Conservation (phyloP, 1,140 invertebrate genomes). For the Limonius californicus region DNA sequence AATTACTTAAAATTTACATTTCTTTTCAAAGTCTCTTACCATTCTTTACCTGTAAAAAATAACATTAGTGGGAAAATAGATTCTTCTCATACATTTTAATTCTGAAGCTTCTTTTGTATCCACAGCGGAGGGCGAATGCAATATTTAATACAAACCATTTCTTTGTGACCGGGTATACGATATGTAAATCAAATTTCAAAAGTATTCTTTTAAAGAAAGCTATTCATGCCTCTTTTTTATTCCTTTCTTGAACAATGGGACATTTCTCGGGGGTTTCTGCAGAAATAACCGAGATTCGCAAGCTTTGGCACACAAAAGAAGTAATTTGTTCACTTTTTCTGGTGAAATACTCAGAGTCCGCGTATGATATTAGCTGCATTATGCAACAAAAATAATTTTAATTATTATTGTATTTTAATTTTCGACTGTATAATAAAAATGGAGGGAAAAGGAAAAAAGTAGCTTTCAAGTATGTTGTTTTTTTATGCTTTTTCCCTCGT, state of each 20-base stretch:
- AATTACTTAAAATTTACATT: too few species aligned
- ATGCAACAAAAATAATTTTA: too few species aligned
- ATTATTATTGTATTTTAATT: too few species aligned
- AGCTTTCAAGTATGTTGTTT: background rate
- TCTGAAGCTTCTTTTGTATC: background rate
- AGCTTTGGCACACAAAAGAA: background rate
- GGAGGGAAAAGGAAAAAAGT: too few species aligned
- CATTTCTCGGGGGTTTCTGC: slow-evolving; percentile 11
- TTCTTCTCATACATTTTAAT: too few species aligned
- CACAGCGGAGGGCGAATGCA: background rate
- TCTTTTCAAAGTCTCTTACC: too few species aligned
- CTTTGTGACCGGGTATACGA: background rate
- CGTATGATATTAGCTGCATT: too few species aligned
- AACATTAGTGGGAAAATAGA: too few species aligned
- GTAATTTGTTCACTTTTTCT: too few species aligned
- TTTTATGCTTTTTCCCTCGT: background rate
- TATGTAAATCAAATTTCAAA: slow-evolving; percentile 12
- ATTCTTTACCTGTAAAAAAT: too few species aligned
- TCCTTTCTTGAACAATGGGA: background rate
- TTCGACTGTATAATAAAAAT: too few species aligned
- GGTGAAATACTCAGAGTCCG: background rate
- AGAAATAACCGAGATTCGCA: slow-evolving; percentile 10
- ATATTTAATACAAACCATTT: background rate
- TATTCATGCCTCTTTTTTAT: slow-evolving; percentile 2
- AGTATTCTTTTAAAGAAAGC: slow-evolving; percentile 3